Conservation (phyloP, 2,888 invertebrate species). For the Hemaris fuciformis region DNA sequence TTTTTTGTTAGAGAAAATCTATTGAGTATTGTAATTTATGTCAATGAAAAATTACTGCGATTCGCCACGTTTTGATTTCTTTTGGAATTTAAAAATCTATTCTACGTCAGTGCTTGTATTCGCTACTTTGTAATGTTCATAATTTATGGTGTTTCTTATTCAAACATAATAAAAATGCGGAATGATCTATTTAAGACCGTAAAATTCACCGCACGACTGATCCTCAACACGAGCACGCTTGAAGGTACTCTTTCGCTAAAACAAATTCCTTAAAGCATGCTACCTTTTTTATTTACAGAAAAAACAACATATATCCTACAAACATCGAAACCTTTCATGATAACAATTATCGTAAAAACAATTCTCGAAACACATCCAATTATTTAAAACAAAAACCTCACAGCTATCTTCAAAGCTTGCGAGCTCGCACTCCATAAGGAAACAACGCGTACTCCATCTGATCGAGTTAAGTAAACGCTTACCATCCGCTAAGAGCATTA, state of each 20-base stretch:
- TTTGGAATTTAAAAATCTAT: not conserved
- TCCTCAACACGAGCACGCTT: too few species aligned
- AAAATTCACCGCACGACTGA: too few species aligned
- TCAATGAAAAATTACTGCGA: not conserved
- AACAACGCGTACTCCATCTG: slow-evolving; percentile 25
- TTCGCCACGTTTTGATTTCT: not conserved
- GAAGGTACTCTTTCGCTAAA: too few species aligned
- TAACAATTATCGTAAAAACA: not conserved
- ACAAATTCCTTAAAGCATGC: too few species aligned
- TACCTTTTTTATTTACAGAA: not conserved
- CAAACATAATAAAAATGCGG: not conserved
- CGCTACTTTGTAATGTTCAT: not conserved
- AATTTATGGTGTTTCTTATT: not conserved
- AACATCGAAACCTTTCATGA: not conserved
- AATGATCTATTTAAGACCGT: too few species aligned
- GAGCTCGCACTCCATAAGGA: slow-evolving; percentile 16
- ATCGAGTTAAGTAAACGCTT: slow-evolving; percentile 49
- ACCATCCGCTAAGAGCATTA: slow-evolving; percentile 56
- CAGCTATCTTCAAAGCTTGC: not conserved
- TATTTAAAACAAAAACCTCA: not conserved
- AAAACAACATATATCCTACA: not conserved
- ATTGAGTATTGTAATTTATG: not conserved
- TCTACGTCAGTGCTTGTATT: not conserved
- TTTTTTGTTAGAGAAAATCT: slow-evolving; percentile 13
- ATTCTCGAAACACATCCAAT: not conserved